A percentile compares a stretch with the other conserved stretches of the same genome.
Evolutionary conservation across 2,888 invertebrate species (phyloP).

Genomic region (Dione vanillae): DNA sequence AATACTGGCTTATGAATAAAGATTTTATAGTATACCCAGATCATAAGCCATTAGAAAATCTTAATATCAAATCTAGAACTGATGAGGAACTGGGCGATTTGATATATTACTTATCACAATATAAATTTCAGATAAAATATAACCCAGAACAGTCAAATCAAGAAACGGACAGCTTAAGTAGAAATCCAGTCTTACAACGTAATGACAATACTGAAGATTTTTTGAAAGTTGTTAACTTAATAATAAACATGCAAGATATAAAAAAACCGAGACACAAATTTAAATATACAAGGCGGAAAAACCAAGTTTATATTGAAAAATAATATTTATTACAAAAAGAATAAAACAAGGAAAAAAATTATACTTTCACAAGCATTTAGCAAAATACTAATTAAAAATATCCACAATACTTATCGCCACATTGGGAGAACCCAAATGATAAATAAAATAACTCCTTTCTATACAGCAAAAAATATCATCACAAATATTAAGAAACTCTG

Average conservation of each 20-base stretch:
- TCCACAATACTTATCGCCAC: no score
- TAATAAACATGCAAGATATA: constrained; percentile 47
- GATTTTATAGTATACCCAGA: constrained; percentile 46
- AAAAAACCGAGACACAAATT: constrained; percentile 44
- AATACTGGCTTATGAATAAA: constrained; percentile 47
- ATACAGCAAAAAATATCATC: constrained; percentile 36
- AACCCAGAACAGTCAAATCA: no score
- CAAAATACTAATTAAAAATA: constrained; percentile 14
- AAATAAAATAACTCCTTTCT: constrained; percentile 23
- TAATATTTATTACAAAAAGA: no score
- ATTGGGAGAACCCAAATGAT: constrained; percentile 32
- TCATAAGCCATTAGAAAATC: constrained; percentile 45
- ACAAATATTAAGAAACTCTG: constrained; percentile 39
- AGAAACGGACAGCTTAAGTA: constrained; percentile 45
- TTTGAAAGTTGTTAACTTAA: constrained; percentile 49
- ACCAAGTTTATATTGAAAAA: no score
- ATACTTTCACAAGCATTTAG: constrained; percentile 35
- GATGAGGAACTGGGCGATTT: no score
- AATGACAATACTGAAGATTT: no score
- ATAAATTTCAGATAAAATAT: no score
- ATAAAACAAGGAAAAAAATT: constrained; percentile 45
- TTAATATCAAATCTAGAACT: no score
- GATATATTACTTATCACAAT: no score
- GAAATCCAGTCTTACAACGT: constrained; percentile 42
- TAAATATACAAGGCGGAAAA: constrained; percentile 41